Evolutionary conservation across 2,888 invertebrate species (phyloP).

Genomic region (Acronicta alni): DNA sequence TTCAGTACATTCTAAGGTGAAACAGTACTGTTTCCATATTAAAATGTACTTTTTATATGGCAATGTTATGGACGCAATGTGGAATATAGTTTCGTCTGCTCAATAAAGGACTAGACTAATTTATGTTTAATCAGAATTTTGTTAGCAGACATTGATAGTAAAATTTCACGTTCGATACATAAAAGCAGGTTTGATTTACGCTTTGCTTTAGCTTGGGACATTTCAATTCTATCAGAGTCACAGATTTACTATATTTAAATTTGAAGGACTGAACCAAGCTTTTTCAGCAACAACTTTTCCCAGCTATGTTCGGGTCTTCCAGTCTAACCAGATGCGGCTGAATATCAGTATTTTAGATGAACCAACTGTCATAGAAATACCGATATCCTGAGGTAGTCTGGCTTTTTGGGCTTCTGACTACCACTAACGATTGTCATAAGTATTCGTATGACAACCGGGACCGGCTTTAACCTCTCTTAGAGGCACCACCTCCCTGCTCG

Average conservation of each 20-base stretch:
- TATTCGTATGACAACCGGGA: too few species aligned
- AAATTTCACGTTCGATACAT: conserved; percentile 27
- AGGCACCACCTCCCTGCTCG: too few species aligned
- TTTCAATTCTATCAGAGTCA: conserved; percentile 2
- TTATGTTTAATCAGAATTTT: conserved; percentile 76
- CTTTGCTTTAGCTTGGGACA: conserved; percentile 12
- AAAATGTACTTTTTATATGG: conserved; percentile 20
- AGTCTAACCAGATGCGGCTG: too few species aligned
- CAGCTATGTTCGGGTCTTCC: too few species aligned
- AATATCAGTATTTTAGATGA: too few species aligned
- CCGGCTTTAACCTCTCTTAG: too few species aligned
- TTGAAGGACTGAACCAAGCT: too few species aligned
- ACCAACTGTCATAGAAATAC: too few species aligned
- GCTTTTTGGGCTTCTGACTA: too few species aligned
- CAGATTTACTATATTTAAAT: background rate
- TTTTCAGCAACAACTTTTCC: too few species aligned
- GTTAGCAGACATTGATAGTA: conserved; percentile 43
- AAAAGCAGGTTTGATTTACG: conserved; percentile 30
- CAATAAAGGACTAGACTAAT: conserved; percentile 69
- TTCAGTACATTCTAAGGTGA: conserved; percentile 23
- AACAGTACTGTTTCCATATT: conserved; percentile 16
- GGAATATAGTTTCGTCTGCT: conserved; percentile 38
- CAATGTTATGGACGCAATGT: conserved; percentile 24
- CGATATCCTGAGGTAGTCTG: too few species aligned
- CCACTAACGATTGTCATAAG: too few species aligned